Conservation (phyloP, 2,113 vertebrate species). For the Corvus cornix region DNA sequence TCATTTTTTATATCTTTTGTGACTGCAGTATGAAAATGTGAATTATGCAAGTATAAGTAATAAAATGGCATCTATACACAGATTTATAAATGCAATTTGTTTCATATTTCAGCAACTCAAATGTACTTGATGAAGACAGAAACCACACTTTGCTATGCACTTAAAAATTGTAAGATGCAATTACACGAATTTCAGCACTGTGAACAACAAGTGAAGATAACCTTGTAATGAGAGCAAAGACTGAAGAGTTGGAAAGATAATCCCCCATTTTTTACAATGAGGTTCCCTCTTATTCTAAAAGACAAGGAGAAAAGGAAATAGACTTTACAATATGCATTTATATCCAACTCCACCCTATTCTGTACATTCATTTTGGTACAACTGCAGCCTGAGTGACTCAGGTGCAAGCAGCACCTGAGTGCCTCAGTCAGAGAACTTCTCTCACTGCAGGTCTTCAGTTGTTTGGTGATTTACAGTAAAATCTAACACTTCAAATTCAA, state of each 20-base stretch:
- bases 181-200: background rate
- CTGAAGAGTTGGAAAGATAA: background rate
- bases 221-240: background rate
- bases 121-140: background rate
- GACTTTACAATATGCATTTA: background rate
- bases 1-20: background rate
- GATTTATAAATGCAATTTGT: background rate
- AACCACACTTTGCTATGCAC: background rate
- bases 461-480: background rate
- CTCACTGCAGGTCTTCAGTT: background rate
- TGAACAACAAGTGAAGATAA: background rate
- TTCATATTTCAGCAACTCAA: background rate
- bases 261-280: background rate
- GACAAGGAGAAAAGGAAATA: background rate
- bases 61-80: background rate
- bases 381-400: background rate
- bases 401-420: background rate
- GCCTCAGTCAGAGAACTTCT: background rate
- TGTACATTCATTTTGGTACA: background rate
- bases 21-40: background rate
- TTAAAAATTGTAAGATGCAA: background rate
- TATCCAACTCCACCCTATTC: background rate
- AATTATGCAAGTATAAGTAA: background rate
- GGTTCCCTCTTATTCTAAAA: background rate
- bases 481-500: background rate